Percentiles rank a stretch among this genome's conserved stretches.
Evolutionary conservation across 2,888 invertebrate species (phyloP).

Genomic region (Epsilonema sp.): DNA sequence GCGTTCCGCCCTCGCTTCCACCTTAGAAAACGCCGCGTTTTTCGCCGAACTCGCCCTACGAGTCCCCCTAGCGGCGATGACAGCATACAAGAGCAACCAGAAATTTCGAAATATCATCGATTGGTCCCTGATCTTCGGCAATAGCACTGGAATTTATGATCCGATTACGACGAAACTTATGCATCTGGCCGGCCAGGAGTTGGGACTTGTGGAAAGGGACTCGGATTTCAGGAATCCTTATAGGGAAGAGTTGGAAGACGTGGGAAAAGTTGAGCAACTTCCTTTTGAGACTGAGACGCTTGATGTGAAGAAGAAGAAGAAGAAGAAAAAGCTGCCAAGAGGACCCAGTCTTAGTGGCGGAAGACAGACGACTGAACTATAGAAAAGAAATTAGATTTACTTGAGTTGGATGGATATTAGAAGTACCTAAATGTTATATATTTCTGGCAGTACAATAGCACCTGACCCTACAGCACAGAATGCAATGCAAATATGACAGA

Average conservation of each 20-base stretch:
- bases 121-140: neutral
- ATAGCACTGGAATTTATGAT: neutral
- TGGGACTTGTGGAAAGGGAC: slow-evolving; percentile 5
- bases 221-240: neutral
- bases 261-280: neutral
- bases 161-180: neutral
- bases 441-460: too few species aligned
- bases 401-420: too few species aligned
- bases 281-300: neutral
- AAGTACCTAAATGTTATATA: too few species aligned
- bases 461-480: too few species aligned
- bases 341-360: neutral
- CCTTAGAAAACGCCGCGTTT: neutral
- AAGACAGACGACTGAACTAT: too few species aligned
- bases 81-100: neutral
- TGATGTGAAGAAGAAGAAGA: neutral
- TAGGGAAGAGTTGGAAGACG: neutral
- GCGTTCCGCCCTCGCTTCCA: too few species aligned
- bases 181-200: slow-evolving; percentile 1
- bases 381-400: too few species aligned
- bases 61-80: neutral
- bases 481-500: too few species aligned
- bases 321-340: neutral
- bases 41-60: slow-evolving; percentile 3
- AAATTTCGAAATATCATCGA: neutral